phyloP scores from a whole-genome alignment of 2,797 vertebrate species.

The Mus caroli region DNA sequence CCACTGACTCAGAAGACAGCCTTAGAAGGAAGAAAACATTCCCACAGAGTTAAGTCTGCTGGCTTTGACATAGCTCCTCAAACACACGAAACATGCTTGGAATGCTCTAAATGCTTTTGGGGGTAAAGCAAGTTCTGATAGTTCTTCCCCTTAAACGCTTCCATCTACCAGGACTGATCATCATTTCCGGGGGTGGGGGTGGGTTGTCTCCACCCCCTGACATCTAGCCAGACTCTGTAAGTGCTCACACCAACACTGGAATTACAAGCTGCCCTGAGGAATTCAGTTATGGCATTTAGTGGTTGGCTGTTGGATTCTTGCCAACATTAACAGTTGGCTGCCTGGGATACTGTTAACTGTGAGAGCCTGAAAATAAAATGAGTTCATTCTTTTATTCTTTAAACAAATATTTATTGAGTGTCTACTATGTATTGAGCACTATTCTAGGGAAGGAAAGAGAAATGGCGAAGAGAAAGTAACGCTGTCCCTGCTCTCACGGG shows the following conservation, averaged over 20 bases:
- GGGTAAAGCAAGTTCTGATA: constrained; percentile 32
- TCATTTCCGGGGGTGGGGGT: constrained; percentile 77
- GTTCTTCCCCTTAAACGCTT: constrained; percentile 62
- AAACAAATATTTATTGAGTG: constrained; percentile 75
- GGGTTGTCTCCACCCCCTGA: constrained; percentile 70
- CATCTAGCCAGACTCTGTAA: constrained; percentile 72
- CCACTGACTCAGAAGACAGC: constrained; percentile 89
- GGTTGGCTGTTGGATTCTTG: constrained; percentile 76
- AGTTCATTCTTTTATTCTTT: constrained; percentile 73
- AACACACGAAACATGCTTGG: constrained; percentile 78
- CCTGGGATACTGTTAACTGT: constrained; percentile 77
- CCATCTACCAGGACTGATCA: constrained; percentile 74
- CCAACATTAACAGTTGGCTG: constrained; percentile 81
- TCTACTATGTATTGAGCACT: constrained; percentile 55
- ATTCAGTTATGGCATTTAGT: constrained; percentile 82
- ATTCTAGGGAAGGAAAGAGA: constrained; percentile 50
- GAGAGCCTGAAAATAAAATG: constrained; percentile 75
- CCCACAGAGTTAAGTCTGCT: constrained; percentile 77
- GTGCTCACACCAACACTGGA: constrained; percentile 81
- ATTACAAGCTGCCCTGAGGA: constrained; percentile 77
- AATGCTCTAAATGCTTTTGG: constrained; percentile 71
- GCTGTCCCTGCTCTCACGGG: constrained; percentile 10
- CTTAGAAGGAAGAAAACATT: constrained; percentile 90
- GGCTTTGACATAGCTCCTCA: constrained; percentile 80
- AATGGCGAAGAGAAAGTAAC: neutral